Percentiles rank a stretch among this genome's conserved stretches.
Conservation (phyloP, 2,888 invertebrate genomes). For the Ornithoptera alexandrae region DNA sequence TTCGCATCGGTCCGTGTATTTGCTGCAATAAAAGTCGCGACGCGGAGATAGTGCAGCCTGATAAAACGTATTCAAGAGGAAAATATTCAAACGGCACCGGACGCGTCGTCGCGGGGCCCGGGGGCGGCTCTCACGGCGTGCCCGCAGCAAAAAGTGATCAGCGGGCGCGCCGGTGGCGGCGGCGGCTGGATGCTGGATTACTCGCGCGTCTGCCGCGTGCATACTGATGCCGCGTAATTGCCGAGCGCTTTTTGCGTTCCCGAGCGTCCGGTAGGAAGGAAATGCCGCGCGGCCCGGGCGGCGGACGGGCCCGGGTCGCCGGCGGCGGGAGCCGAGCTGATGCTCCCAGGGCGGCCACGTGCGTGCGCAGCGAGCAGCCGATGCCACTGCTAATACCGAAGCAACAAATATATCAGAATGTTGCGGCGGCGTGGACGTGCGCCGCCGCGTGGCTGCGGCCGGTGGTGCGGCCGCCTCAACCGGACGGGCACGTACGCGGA, state of each 20-base stretch:
- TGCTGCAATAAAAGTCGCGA: background rate
- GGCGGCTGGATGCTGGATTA: slow-evolving; percentile 37
- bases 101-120: no score
- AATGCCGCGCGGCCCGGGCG: slow-evolving; percentile 45
- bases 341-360: no score
- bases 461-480: background rate
- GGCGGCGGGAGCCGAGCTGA: no score
- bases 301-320: no score
- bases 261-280: slow-evolving; percentile 68
- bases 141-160: slow-evolving; percentile 40
- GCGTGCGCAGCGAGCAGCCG: no score
- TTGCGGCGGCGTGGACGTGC: background rate
- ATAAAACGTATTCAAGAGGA: slow-evolving; percentile 33
- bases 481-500: background rate
- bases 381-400: no score
- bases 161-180: slow-evolving; percentile 32
- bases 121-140: slow-evolving; percentile 52
- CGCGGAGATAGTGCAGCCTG: slow-evolving; percentile 5
- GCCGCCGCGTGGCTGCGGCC: background rate
- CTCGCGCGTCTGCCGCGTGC: slow-evolving; percentile 57
- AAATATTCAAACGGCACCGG: slow-evolving; percentile 38
- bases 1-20: background rate
- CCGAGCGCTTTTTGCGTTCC: slow-evolving; percentile 58
- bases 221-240: slow-evolving; percentile 73
- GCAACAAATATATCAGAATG: slow-evolving; percentile 39